These are phyloP conservation scores for Pissodes strobi DNA, from an alignment of 1,140 invertebrate species.

Conservation along the genomic window DNA sequence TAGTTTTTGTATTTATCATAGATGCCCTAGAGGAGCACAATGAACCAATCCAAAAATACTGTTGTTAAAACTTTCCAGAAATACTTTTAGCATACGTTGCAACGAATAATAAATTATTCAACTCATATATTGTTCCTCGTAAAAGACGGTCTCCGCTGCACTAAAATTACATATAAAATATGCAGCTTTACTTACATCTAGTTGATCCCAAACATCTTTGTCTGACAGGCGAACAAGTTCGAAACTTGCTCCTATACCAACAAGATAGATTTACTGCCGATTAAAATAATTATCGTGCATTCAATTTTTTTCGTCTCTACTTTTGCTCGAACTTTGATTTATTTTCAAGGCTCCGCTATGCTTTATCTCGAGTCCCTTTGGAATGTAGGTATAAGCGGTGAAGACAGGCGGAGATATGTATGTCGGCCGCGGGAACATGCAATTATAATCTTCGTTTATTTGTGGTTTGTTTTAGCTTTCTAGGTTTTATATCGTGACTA, in stretches of 20 bases:
- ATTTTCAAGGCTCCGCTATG: background rate
- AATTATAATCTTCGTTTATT: background rate
- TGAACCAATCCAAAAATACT: too few species aligned
- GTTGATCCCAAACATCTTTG: background rate
- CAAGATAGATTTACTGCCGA: conserved; percentile 9
- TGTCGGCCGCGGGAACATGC: background rate
- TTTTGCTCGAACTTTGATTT: conserved; percentile 4
- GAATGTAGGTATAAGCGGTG: background rate
- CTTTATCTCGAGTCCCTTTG: background rate
- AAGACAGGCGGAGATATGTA: conserved; percentile 7
- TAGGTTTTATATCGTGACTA: too few species aligned
- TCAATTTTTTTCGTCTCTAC: conserved; percentile 2
- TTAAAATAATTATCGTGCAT: conserved; percentile 18
- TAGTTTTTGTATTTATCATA: too few species aligned
- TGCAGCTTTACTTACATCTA: too few species aligned
- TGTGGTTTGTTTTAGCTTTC: too few species aligned
- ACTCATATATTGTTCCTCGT: too few species aligned
- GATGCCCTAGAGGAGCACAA: too few species aligned
- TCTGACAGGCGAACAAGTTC: conserved; percentile 1
- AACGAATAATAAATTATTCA: too few species aligned
- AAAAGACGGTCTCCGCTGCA: too few species aligned
- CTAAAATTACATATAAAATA: too few species aligned
- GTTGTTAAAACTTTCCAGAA: too few species aligned
- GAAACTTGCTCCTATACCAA: background rate
- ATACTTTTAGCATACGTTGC: too few species aligned